phyloP scores from a whole-genome alignment of 2,888 invertebrate species.

The Eupsilia transversa region DNA sequence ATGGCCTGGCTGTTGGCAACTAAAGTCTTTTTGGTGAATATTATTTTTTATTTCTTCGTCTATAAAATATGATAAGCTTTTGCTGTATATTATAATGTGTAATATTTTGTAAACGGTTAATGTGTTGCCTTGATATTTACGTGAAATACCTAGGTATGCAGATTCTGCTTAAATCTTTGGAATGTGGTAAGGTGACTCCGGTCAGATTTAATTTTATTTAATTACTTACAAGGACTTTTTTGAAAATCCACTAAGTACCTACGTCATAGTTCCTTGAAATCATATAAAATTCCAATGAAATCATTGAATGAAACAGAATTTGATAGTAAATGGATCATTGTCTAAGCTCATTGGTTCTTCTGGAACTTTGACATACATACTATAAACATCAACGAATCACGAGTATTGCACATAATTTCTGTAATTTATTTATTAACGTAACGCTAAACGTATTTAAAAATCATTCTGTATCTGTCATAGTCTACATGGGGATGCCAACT shows the following conservation, averaged over 20 bases:
- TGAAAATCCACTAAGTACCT: not conserved
- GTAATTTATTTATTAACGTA: not conserved
- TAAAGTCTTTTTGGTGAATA: slow-evolving; percentile 85
- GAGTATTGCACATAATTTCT: not conserved
- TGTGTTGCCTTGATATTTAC: slow-evolving; percentile 34
- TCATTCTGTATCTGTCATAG: not conserved
- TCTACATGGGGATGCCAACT: too few species aligned
- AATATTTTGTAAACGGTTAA: slow-evolving; percentile 30
- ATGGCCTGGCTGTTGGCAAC: slow-evolving; percentile 86
- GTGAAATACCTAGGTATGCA: slow-evolving; percentile 18
- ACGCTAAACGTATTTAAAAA: not conserved
- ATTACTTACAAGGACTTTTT: not conserved
- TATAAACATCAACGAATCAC: not conserved
- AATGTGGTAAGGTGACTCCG: slow-evolving; percentile 8
- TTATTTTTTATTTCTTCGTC: slow-evolving; percentile 31
- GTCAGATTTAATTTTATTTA: slow-evolving; percentile 2
- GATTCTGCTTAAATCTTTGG: slow-evolving; percentile 22
- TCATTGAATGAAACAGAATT: not conserved
- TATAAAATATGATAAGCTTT: not conserved
- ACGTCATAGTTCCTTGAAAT: not conserved
- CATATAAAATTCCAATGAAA: not conserved
- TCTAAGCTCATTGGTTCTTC: not conserved
- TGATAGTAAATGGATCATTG: not conserved
- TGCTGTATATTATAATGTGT: slow-evolving; percentile 1
- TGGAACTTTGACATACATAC: not conserved